These are phyloP conservation scores for Lutjanus erythropterus DNA, from an alignment of 2,113 vertebrate species.

Conservation along the genomic window DNA sequence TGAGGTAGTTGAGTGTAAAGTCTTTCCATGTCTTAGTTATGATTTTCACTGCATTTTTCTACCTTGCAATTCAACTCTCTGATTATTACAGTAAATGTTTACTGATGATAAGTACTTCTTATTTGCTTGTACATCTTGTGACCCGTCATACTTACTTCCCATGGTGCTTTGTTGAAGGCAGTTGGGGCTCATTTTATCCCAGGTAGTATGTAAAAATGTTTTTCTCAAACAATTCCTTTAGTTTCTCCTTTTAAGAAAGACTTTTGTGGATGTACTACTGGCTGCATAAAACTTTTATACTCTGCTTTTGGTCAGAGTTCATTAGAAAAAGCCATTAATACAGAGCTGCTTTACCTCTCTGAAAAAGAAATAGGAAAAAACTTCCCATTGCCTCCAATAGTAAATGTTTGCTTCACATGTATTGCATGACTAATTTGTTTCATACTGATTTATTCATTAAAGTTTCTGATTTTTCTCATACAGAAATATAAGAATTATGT, in stretches of 20 bases:
- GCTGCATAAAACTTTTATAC: background rate
- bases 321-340: background rate
- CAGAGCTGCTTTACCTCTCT: background rate
- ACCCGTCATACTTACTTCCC: background rate
- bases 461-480: too few species aligned
- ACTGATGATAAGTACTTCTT: background rate
- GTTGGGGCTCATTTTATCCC: background rate
- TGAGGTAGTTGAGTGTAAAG: background rate
- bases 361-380: too few species aligned
- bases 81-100: background rate
- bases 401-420: too few species aligned
- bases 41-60: background rate
- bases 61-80: background rate
- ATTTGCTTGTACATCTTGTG: background rate
- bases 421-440: too few species aligned
- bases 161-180: background rate
- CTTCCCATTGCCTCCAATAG: too few species aligned
- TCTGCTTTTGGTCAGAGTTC: background rate
- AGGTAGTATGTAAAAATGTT: background rate
- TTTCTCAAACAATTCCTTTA: too few species aligned
- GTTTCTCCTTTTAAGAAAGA: background rate
- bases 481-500: too few species aligned
- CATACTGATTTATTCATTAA: too few species aligned
- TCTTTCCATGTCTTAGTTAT: background rate
- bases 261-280: background rate